A percentile compares a stretch with the other conserved stretches of the same genome.
phyloP scores from a whole-genome alignment of 1,140 invertebrate species.

The Hestina assimilis region DNA sequence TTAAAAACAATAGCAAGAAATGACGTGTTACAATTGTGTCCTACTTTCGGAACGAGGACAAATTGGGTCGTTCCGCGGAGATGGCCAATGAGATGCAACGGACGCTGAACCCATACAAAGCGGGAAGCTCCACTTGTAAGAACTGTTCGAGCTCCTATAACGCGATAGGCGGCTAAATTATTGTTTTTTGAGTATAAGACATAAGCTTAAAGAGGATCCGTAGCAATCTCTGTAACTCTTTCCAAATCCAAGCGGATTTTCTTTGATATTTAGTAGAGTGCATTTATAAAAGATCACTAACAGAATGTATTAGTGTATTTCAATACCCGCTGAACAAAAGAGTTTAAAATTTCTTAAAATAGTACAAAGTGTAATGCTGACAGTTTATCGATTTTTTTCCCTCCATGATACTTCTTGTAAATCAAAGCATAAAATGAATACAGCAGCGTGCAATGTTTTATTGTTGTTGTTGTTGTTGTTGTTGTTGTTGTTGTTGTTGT shows the following conservation, averaged over 20 bases:
- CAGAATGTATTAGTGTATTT: no score
- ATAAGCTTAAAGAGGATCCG: background rate
- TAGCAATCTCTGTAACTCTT: background rate
- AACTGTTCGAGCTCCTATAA: background rate
- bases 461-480: no score
- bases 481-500: no score
- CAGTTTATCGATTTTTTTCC: no score
- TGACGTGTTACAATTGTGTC: conserved; percentile 21
- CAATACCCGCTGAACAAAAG: no score
- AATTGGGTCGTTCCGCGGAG: conserved; percentile 24
- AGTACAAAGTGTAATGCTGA: background rate
- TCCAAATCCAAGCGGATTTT: background rate
- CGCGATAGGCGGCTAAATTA: background rate
- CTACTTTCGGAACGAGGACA: conserved; percentile 22
- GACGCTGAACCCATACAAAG: conserved; percentile 12
- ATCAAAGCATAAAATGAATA: no score
- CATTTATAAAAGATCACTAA: no score
- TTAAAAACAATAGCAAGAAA: conserved; percentile 12
- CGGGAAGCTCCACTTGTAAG: background rate
- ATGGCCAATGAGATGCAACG: conserved; percentile 17
- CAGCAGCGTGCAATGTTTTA: no score
- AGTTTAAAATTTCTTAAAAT: no score
- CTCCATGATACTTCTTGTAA: no score
- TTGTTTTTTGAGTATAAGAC: background rate
- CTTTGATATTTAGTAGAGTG: background rate